Percentiles rank a stretch among this genome's conserved stretches.
These are phyloP conservation scores for Sylvilagus floridanus DNA, from an alignment of 2,797 vertebrate genomes.

Conservation along the genomic window DNA sequence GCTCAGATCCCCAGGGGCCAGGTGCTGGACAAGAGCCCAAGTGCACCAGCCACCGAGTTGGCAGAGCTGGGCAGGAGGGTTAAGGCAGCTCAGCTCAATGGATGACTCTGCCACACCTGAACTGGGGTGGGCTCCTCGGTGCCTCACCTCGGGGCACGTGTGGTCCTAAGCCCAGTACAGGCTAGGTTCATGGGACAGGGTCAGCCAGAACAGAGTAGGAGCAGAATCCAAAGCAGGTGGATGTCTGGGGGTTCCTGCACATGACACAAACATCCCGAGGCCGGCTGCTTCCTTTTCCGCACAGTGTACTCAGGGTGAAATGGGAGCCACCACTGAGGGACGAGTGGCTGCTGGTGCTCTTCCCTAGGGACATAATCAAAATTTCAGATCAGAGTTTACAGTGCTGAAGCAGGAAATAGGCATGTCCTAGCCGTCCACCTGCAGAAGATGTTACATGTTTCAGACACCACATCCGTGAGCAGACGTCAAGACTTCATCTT, in stretches of 20 bases:
- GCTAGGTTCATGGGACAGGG: background rate
- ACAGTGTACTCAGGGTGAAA: background rate
- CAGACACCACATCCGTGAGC: constrained; percentile 10
- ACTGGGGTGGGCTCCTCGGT: background rate
- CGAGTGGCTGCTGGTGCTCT: background rate
- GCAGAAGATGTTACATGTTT: constrained; percentile 43
- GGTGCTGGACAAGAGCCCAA: background rate
- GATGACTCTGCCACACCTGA: background rate
- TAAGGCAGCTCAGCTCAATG: background rate
- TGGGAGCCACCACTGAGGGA: background rate
- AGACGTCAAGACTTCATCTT: constrained; percentile 50
- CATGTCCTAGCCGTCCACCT: constrained; percentile 5
- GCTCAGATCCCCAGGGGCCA: background rate
- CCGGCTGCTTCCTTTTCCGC: background rate
- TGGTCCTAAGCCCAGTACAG: background rate
- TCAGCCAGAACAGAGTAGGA: background rate
- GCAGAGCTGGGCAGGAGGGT: background rate
- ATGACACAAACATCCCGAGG: background rate
- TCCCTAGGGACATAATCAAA: background rate
- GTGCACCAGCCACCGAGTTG: background rate
- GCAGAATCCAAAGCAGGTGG: background rate
- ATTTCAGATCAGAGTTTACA: constrained; percentile 63
- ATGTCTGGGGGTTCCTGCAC: background rate
- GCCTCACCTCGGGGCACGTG: background rate
- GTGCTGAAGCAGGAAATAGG: constrained; percentile 61